These are phyloP conservation scores for Muscicapa adusta DNA, from an alignment of 2,113 vertebrate genomes.

Conservation along the genomic window DNA sequence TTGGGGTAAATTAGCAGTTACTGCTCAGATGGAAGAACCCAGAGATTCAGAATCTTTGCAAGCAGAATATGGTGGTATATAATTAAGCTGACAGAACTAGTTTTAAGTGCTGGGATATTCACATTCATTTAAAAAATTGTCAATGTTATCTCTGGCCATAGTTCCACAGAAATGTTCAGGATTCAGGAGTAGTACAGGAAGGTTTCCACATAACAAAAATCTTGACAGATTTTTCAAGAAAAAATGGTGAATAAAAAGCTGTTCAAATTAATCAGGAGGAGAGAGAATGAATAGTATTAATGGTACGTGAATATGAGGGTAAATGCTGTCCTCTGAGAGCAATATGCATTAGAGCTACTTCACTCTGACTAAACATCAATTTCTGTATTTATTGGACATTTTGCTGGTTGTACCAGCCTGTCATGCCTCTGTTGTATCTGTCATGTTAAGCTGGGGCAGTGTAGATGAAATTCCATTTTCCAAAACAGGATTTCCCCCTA, in stretches of 20 bases:
- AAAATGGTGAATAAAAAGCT: neutral
- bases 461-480: neutral
- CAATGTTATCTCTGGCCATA: neutral
- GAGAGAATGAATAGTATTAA: neutral
- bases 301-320: neutral
- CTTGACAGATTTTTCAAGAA: neutral
- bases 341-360: neutral
- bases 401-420: neutral
- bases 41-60: neutral
- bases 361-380: neutral
- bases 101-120: neutral
- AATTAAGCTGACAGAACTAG: neutral
- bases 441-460: accelerated
- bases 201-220: neutral
- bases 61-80: neutral
- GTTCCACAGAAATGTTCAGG: neutral
- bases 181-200: neutral
- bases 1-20: neutral
- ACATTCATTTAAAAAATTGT: neutral
- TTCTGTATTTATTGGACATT: neutral
- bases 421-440: neutral
- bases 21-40: neutral
- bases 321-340: neutral
- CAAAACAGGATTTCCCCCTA: neutral
- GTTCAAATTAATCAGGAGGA: neutral